Conservation (phyloP, 92 coral and sea anemone species). For the Umimayanthus chanpuru region DNA sequence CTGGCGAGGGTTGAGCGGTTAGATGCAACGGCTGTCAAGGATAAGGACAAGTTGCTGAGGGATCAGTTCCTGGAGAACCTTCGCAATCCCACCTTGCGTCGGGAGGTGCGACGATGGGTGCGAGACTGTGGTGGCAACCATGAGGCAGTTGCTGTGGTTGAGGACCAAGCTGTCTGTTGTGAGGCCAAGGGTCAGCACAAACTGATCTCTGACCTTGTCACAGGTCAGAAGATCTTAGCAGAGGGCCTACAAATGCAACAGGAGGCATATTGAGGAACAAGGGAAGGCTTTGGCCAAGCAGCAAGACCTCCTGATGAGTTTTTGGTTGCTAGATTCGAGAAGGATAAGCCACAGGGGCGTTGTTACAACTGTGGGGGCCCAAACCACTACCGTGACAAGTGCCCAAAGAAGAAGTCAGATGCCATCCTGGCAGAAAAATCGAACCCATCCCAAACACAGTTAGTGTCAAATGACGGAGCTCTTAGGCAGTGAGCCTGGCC, state of each 20-base stretch:
- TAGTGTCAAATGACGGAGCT: too few species aligned
- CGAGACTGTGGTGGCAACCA: neutral
- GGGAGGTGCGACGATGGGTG: constrained; percentile 34
- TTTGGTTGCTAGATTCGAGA: too few species aligned
- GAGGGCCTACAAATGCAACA: neutral
- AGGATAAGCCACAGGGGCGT: too few species aligned
- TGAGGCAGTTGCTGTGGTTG: neutral
- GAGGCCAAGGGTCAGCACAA: neutral
- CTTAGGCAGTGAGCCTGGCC: too few species aligned
- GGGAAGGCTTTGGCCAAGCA: too few species aligned
- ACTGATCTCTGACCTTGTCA: neutral
- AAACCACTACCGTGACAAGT: too few species aligned
- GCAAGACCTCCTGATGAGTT: too few species aligned
- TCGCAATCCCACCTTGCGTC: neutral
- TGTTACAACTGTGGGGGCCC: too few species aligned
- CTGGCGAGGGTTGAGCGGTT: constrained; percentile 29
- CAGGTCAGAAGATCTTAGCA: neutral
- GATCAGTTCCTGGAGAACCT: constrained; percentile 58
- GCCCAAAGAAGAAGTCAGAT: too few species aligned
- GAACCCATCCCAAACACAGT: too few species aligned
- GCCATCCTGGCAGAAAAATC: too few species aligned
- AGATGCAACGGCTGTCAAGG: neutral
- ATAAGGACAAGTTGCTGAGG: constrained; percentile 49
- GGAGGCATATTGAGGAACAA: too few species aligned
- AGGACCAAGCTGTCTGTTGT: neutral